phyloP scores from a whole-genome alignment of 1,140 invertebrate species.

The Bilobella aurantiaca region DNA sequence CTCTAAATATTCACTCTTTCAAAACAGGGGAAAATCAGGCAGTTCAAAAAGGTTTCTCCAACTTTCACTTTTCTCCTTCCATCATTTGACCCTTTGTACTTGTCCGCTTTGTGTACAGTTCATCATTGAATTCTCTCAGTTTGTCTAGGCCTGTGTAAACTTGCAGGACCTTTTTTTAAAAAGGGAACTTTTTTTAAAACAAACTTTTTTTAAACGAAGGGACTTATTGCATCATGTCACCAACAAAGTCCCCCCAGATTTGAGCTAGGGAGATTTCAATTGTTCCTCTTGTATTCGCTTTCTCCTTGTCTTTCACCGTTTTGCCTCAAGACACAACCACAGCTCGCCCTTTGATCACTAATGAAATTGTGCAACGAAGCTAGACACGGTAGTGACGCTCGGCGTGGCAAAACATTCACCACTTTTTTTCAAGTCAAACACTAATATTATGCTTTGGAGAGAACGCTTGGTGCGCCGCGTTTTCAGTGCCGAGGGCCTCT shows the following conservation, averaged over 20 bases:
- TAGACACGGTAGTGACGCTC: background rate
- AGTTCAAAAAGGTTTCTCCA: no score
- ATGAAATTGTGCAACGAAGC: conserved; percentile 33
- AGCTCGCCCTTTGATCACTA: conserved; percentile 31
- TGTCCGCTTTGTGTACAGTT: background rate
- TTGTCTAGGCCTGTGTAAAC: background rate
- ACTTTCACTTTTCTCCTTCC: no score
- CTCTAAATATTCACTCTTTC: no score
- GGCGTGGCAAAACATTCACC: background rate
- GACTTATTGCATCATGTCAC: conserved; percentile 1
- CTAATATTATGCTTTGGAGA: background rate
- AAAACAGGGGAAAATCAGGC: no score
- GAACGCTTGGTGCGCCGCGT: background rate
- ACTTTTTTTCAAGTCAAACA: background rate
- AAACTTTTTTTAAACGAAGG: no score
- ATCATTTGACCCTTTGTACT: no score
- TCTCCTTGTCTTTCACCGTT: background rate
- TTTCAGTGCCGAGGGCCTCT: no score
- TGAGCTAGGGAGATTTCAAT: background rate
- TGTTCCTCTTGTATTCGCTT: background rate
- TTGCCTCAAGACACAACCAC: background rate
- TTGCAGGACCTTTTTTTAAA: background rate
- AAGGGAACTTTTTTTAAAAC: background rate
- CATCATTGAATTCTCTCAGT: background rate
- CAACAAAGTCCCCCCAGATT: background rate